A percentile compares a stretch with the other conserved stretches of the same genome.
phyloP scores from a whole-genome alignment of 2,888 invertebrate genomes.

The Lithophane socia region DNA sequence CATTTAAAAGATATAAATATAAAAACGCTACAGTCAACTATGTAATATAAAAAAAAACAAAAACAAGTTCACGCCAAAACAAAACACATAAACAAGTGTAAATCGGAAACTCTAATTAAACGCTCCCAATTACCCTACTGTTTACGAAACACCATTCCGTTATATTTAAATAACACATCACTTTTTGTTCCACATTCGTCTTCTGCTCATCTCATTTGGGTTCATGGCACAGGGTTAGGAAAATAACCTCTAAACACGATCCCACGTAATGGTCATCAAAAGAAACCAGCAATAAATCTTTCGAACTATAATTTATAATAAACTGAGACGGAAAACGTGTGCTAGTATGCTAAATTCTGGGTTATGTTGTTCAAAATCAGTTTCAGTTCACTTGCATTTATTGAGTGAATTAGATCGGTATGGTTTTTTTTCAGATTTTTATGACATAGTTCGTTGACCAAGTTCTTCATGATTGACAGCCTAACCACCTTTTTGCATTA shows the following conservation, averaged over 20 bases:
- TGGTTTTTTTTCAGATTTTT: conserved; percentile 9
- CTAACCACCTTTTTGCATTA: background rate
- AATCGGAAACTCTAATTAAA: conserved; percentile 37
- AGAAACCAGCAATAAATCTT: conserved; percentile 64
- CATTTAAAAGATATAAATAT: too few species aligned
- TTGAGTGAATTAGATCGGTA: conserved; percentile 20
- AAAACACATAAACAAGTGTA: conserved; percentile 18
- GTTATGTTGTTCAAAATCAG: conserved; percentile 46
- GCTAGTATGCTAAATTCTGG: conserved; percentile 39
- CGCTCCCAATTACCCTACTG: conserved; percentile 35
- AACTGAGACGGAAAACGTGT: conserved; percentile 44
- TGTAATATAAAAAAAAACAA: too few species aligned
- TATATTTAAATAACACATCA: conserved; percentile 59
- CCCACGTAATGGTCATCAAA: conserved; percentile 70
- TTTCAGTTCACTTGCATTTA: conserved; percentile 44
- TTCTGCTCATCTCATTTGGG: conserved; percentile 73
- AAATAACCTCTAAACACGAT: conserved; percentile 67
- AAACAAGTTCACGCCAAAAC: background rate
- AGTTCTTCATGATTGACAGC: background rate
- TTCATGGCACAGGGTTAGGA: conserved; percentile 85
- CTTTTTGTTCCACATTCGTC: conserved; percentile 70
- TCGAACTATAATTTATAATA: conserved; percentile 50
- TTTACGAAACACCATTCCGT: conserved; percentile 59
- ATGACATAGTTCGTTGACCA: conserved; percentile 25
- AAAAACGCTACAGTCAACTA: too few species aligned